Base-by-base conservation (phyloP, 2,113 vertebrate genomes). In the Furnarius figulus region DNA sequence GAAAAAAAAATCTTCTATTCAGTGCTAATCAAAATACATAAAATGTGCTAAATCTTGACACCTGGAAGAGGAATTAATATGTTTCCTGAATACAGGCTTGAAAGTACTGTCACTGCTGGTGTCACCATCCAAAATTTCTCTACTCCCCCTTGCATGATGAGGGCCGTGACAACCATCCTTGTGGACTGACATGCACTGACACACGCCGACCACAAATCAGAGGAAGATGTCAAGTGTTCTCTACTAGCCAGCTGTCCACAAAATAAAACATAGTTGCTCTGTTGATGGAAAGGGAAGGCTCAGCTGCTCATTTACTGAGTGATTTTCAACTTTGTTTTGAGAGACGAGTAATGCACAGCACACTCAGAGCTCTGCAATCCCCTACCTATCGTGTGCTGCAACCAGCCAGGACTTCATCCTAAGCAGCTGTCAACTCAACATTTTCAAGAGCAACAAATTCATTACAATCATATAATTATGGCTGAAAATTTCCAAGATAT, bases 361-460 rank as follows among this genome's bases (percentile, higher is more conserved):
- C 2, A 1, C 89, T 85, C 66, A 4, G 76, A 77, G 83, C 80
- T 86, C 88, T 80, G 65, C 88, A 81, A 18, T 83, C 65, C 58
- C 44, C 56, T 68, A 92, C 88, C 90, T 87, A 73, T 78, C 86
- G 50, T 4, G 56, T 68, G 78, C 90, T 95, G 49, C 76, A 59
- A 46, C 76, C 70, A 84, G 44, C 61, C 85, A 93, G 85, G 68
- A 63, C 90, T 94, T 78, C 93, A 94, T 81, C 80, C 86, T 87
- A 28, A 95, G 90, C 70, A 93, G 93, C 95, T 95, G 83, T 93
- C 96, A 96, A 89, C 88, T 97, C 88, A 93, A 94, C 37, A 66
- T 84, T 90, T 94, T 96, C 95, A 95, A 96, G 93, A 93, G 96
- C 89, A 97, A 93, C 80, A 96, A 84, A 95, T 96, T 94, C 95